Base-by-base conservation (phyloP, 2,113 vertebrate genomes). In the Paramisgurnus dabryanus region DNA sequence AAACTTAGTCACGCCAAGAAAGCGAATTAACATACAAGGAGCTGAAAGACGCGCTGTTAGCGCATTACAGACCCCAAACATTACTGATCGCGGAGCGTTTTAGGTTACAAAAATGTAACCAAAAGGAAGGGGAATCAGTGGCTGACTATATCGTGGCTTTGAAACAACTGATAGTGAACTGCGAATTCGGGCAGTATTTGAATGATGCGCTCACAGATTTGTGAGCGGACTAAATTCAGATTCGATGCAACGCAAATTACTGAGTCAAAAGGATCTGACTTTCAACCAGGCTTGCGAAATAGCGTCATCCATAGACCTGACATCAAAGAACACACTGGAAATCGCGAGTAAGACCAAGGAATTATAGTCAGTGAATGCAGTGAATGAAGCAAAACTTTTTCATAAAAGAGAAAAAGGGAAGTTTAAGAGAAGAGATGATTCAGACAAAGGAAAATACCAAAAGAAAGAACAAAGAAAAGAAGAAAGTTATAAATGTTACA, bases 371-470 rank as follows among this genome's bases (percentile, higher is more conserved):
- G 43, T 22, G n/a, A 67, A 67, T 68, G 3, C 43, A 2, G 11
- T 67, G 66, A 47, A 47, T 12, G 8, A 45, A 18, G 8, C 9
- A 6, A 47, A 47, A 67, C 40, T 45, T 10, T 22, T 49, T 18
- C 43, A 49, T 7, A 27, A 5, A 6, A 49, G 18, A 22, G n/a
- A n/a, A 68, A 68, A 68, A 47, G 66, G n/a, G n/a, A 47, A 6
- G 41, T 67, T 67, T 67, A 67, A 67, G 9, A 5, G 41, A 9
- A 67, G 66, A 67, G 66, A 22, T 7, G 66, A 22, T 47, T 67
- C 41, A 18, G 43, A 68, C 18, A 67, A 67, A 67, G 66, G n/a
- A 67, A 49, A 67, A 49, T 49, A 27, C 43, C 66, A 68, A 43
- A 68, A 68, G 18, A 49, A 6, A 6, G 67, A 68, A 22, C n/a